phyloP scores from a whole-genome alignment of 2,113 vertebrate species.

The Narcine bancroftii region DNA sequence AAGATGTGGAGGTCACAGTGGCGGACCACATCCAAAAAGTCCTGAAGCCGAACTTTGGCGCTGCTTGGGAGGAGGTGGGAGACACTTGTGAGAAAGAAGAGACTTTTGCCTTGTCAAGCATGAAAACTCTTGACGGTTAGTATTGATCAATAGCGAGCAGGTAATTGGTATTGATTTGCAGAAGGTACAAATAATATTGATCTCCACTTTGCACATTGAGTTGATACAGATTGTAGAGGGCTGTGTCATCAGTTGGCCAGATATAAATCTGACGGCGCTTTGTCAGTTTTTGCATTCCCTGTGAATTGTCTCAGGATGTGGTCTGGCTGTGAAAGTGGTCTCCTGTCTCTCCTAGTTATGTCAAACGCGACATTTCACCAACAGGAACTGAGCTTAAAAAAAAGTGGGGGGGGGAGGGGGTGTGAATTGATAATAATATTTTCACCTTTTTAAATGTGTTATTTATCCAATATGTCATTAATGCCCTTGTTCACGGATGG shows the following conservation, averaged over 20 bases:
- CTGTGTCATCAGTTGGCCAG: background rate
- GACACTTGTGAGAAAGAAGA: slow-evolving; percentile 70
- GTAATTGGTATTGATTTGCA: background rate
- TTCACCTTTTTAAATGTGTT: too few species aligned
- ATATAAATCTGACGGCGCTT: background rate
- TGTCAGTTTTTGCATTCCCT: too few species aligned
- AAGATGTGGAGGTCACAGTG: slow-evolving; percentile 66
- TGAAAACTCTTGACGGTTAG: slow-evolving; percentile 69
- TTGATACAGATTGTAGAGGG: background rate
- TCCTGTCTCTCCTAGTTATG: too few species aligned
- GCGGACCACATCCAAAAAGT: slow-evolving; percentile 71
- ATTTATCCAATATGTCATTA: too few species aligned
- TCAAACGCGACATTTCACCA: too few species aligned
- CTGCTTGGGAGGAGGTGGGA: slow-evolving; percentile 71
- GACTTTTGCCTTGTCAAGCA: slow-evolving; percentile 65
- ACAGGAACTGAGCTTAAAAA: too few species aligned
- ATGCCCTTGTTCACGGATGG: too few species aligned
- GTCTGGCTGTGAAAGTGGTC: too few species aligned
- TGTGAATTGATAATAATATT: too few species aligned
- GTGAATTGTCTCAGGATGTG: too few species aligned
- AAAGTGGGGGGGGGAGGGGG: too few species aligned
- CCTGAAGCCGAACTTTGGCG: slow-evolving; percentile 67
- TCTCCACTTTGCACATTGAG: background rate
- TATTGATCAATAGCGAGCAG: background rate
- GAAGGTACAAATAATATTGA: background rate